phyloP scores from a whole-genome alignment of 2,888 invertebrate species.

The Drosophila histrio region DNA sequence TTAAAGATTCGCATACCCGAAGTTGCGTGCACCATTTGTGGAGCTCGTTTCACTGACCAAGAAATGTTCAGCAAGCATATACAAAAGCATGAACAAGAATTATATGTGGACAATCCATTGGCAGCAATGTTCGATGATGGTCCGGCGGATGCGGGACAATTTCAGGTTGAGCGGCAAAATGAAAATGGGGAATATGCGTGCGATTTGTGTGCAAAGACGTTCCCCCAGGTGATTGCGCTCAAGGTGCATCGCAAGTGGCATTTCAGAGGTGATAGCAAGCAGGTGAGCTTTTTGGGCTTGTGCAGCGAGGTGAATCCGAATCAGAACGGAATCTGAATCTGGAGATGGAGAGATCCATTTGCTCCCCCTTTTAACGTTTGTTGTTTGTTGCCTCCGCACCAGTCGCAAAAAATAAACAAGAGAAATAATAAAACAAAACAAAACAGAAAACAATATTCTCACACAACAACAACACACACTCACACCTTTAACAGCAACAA shows the following conservation, averaged over 20 bases:
- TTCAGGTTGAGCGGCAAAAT: constrained; percentile 82
- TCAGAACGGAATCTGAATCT: neutral
- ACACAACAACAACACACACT: neutral
- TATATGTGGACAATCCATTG: constrained; percentile 83
- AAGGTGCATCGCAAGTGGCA: constrained; percentile 85
- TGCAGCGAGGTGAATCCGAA: constrained; percentile 79
- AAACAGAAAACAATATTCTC: neutral
- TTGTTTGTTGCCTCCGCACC: constrained; percentile 80
- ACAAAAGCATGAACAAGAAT: constrained; percentile 83
- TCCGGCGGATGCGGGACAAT: constrained; percentile 83
- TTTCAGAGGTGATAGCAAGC: constrained; percentile 85
- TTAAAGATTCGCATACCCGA: constrained; percentile 81
- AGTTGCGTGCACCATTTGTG: constrained; percentile 83
- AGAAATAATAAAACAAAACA: neutral
- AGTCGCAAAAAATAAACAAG: constrained; percentile 76
- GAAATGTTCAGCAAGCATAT: constrained; percentile 83
- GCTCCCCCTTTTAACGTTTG: constrained; percentile 19
- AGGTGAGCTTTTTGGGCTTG: constrained; percentile 84
- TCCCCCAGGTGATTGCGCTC: constrained; percentile 84
- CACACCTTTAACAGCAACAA: neutral
- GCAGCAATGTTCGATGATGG: constrained; percentile 84
- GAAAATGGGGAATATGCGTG: constrained; percentile 84
- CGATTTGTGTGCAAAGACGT: constrained; percentile 84
- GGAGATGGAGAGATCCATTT: neutral
- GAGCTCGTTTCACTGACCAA: constrained; percentile 83